Base-by-base conservation (phyloP, 1,140 invertebrate genomes). In the Lepidotrigona ventralis region DNA sequence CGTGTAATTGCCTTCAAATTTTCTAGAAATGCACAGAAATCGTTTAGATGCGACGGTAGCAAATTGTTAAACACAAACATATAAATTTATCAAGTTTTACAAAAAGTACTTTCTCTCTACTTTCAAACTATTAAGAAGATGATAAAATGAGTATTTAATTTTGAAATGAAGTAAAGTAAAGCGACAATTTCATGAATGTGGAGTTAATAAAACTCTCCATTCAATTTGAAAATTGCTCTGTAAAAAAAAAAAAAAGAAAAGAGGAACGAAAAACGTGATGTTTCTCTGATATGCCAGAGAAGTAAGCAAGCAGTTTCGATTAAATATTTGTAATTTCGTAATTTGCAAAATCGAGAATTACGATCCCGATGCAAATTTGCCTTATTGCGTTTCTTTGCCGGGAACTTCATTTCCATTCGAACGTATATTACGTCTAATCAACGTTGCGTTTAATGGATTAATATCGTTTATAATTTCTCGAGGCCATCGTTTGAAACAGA, bases 391-490 rank as follows among this genome's bases (percentile, higher is more conserved):
- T 54, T 72, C 70, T 54, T 73, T 54, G 19, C 46, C 15, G 8
- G 33, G 0, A 73, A 73, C n/a, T 53, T 73, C 17, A 11, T 73
- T 73, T 54, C 15, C 39, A 33, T 2, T 26, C 19, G 33, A 19
- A 19, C 23, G 29, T 46, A 46, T 23, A 46, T 63, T 21, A 8
- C 23, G 9, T 58, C 21, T 60, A 77, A 79, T 79, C 51, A 39
- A 46, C 21, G 23, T 79, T 70, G 26, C 21, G 23, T 79, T 70
- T 39, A 46, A 56, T 79, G 51, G 29, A 69, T 54, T 56, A 56
- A 69, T 70, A 70, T 51, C 17, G 53, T 21, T 26, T 26, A 39
- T 70, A 70, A 53, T 70, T 79, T n/a, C 23, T 14, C 21, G 12
- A 12, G 76, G 6, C 8, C 19, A 11, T 76, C 39, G 39, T 39